A percentile compares a stretch with the other conserved stretches of the same genome.
These are phyloP conservation scores for Pelodytes ibericus DNA, from an alignment of 2,797 vertebrate genomes.

Conservation along the genomic window DNA sequence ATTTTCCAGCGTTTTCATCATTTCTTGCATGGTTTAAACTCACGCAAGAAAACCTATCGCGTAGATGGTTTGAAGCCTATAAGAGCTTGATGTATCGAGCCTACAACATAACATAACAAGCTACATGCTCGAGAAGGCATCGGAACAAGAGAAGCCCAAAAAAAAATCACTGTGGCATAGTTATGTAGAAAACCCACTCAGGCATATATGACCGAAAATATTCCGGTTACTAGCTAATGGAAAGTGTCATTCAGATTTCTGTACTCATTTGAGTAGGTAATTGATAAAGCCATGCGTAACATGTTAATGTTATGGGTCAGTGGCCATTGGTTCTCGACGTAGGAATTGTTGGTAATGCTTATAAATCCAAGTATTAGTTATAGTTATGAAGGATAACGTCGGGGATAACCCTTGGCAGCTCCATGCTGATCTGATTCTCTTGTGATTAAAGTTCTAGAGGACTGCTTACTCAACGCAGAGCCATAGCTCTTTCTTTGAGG, in stretches of 20 bases:
- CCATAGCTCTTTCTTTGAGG: too few species aligned
- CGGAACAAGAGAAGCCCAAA: not conserved
- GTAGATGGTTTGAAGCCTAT: not conserved
- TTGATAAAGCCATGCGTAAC: conserved; percentile 8
- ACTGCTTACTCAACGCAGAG: too few species aligned
- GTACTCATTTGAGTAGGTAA: conserved; percentile 3
- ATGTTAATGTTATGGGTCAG: conserved; percentile 24
- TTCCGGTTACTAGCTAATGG: conserved; percentile 11
- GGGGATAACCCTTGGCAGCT: too few species aligned
- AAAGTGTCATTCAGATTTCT: conserved; percentile 18
- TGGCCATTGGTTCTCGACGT: not conserved
- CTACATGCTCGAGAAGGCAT: conserved; percentile 2
- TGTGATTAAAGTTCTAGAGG: too few species aligned
- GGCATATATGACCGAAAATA: not conserved
- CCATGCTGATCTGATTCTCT: too few species aligned
- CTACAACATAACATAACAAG: not conserved
- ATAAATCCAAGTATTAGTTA: too few species aligned
- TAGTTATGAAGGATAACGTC: too few species aligned
- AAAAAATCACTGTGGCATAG: conserved; percentile 1
- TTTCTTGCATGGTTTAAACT: not conserved
- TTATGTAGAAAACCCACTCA: not conserved
- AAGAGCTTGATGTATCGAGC: not conserved
- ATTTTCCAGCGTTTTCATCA: too few species aligned
- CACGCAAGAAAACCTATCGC: not conserved
- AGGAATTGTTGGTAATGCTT: not conserved